Percentiles rank a stretch among this genome's conserved stretches.
phyloP scores from a whole-genome alignment of 2,888 invertebrate genomes.

The Cantharis flavilabris region DNA sequence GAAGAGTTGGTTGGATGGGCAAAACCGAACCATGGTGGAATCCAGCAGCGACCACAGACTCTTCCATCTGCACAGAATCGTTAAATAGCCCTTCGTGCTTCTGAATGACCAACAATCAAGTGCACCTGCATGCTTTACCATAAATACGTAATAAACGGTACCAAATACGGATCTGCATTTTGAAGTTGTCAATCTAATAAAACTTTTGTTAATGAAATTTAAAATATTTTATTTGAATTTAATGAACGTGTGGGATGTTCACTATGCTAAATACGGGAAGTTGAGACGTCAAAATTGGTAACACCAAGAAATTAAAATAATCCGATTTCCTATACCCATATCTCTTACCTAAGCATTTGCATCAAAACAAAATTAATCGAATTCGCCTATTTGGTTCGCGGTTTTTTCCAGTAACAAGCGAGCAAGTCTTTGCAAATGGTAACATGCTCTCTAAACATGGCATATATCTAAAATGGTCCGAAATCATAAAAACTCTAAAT shows the following conservation, averaged over 20 bases:
- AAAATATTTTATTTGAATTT: background rate
- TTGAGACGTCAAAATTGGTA: background rate
- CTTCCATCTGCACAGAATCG: conserved; percentile 6
- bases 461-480: background rate
- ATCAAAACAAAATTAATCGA: background rate
- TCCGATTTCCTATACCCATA: background rate
- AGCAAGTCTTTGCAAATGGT: background rate
- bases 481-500: conserved; percentile 13
- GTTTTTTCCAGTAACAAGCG: background rate
- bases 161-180: conserved; percentile 23
- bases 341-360: background rate
- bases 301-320: background rate
- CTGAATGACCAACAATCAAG: conserved; percentile 11
- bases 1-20: background rate
- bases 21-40: conserved; percentile 10
- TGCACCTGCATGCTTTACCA: conserved; percentile 19
- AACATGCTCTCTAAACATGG: conserved; percentile 4
- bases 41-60: background rate
- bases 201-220: background rate
- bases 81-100: conserved; percentile 14
- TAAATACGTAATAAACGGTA: conserved; percentile 8
- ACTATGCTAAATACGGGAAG: background rate
- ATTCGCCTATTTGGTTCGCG: background rate
- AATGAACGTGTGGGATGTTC: background rate
- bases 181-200: background rate